These are phyloP conservation scores for Falco berigora DNA, from an alignment of 2,797 vertebrate genomes.

Conservation along the genomic window DNA sequence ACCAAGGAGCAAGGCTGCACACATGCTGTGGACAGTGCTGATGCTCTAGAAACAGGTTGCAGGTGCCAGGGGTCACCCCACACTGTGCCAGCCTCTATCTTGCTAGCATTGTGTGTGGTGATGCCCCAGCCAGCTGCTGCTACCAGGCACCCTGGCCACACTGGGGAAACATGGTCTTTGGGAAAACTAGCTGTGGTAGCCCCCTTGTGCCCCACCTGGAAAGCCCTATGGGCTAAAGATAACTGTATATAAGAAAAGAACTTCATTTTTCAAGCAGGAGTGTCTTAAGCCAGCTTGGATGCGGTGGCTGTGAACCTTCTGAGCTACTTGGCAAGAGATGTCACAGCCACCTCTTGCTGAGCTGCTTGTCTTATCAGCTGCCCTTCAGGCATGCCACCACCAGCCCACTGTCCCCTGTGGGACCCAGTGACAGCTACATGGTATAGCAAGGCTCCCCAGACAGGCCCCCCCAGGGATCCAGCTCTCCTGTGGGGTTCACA, in stretches of 20 bases:
- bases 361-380: background rate
- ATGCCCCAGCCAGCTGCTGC: background rate
- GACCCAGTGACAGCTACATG: background rate
- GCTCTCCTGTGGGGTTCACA: background rate
- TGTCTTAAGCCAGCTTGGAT: background rate
- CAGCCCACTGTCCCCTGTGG: background rate
- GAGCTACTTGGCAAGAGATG: background rate
- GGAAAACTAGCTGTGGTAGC: background rate
- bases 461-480: background rate
- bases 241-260: background rate
- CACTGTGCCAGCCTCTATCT: background rate
- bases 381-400: background rate
- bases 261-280: background rate
- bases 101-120: rapidly evolving
- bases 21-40: rapidly evolving
- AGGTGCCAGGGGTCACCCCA: background rate
- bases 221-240: background rate
- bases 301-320: background rate
- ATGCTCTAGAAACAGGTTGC: background rate
- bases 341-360: background rate
- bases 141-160: background rate
- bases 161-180: background rate
- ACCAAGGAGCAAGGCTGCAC: background rate
- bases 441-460: rapidly evolving
- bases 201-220: background rate